Base-by-base conservation (phyloP, 2,888 invertebrate species). In the Synergus laeviventris region DNA sequence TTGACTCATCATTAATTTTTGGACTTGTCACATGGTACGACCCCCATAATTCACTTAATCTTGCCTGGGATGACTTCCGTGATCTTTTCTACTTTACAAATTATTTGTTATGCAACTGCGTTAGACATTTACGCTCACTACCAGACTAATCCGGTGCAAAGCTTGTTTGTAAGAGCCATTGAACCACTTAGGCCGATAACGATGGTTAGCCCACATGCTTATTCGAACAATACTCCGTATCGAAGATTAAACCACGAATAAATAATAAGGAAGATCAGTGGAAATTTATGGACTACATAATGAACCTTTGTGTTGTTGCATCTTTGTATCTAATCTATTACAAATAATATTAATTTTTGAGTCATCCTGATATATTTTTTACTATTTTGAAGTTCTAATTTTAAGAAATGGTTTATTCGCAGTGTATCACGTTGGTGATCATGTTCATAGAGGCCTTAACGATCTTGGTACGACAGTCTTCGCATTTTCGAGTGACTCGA, bases 401-500 rank as follows among this genome's bases (percentile, higher is more conserved):
- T 16, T 56, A 75, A 59, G 62, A 38, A 16, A 31, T 36, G 45
- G 60, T 56, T 75, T 66, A 60, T 82, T 79, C 92, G 59, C 92
- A 96, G 96, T 94, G 95, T 81, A 88, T 94, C 74, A 95, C 96
- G 0, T 91, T 97, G 74, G 90, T 94, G 54, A 95, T 97, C 83
- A 97, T 97, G 97, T 93, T 96, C 81, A 88, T 95, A 60, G 97
- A 97, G 89, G 96, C 97, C 0, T 92, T 96, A 73, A 94, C 95
- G 56, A 96, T 97, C 74, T 91, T 97, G 56, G 94, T 95, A 79
- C 92, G 97, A 21, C 96, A 96, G 89, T 95, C 95, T 0, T 95
- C 95, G 0, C 97, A 97, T 91, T 96, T 97, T 91, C 93, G 97
- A 0, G 96, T 96, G 74, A 97, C 97, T n/a, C 92, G 97, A 79